Evolutionary conservation across 2,113 vertebrate genomes (phyloP), one percentile per base, ranked within the genome.

Genomic region (Rhea pennata): DNA sequence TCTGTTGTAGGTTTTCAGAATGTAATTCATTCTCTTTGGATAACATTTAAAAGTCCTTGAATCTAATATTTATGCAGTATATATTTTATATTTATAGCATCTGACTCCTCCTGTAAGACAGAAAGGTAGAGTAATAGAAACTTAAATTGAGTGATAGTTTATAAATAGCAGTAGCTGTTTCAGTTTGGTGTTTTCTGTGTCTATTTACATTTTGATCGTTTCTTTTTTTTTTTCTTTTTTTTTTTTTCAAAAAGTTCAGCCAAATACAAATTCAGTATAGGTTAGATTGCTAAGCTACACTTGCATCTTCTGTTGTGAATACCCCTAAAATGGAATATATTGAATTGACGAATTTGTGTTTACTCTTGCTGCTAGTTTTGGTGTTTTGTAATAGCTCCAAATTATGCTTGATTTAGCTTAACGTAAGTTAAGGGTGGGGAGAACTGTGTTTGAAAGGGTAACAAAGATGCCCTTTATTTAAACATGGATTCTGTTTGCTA

Each of bases 251-350:
- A 46, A 69, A 27, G 53, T 27, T 54, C 26, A 54, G 2, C 6
- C 16, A 44, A 24, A 40, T 88, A 40, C 22, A 26, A 26, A 53
- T 40, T 83, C 24, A 33, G 14, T 15, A 3, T 5, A 64, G 40
- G 24, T 40, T n/a, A 0, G 22, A 19, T 42, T 83, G 53, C 40
- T 86, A 44, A 86, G 61, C 29, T 14, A 5, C 15, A 6, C n/a
- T 20, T 62, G 22, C 0, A 0, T 70, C 66, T 86, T 73, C 75
- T 66, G 12, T 76, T 80, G 33, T 61, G 48, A 76, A 0, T 44
- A 83, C 9, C 20, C 5, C 6, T 61, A 0, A 31, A 58, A 50
- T 29, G 54, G 62, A 76, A 46, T 1, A n/a, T 3, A 2, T 29
- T 9, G 16, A 27, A 2, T 33, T 56, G 16, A 62, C 59, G 24